Evolutionary conservation across 2,888 invertebrate species (phyloP), one percentile per base, ranked within the genome.

Genomic region (Xestoiulus laeticollis): DNA sequence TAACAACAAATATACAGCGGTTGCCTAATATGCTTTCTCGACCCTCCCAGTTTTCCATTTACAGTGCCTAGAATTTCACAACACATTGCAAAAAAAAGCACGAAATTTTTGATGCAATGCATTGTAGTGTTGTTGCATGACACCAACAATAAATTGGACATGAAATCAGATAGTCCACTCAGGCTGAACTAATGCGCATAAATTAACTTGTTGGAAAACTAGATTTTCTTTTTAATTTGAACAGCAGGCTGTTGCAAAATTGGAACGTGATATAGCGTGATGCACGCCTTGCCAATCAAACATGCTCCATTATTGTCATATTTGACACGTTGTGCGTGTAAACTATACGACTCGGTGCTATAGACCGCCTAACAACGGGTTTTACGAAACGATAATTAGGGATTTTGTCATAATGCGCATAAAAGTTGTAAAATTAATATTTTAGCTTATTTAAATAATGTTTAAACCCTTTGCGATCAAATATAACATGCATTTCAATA

Each of bases 171-270:
- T 78, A 22, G 78, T 78, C 26, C 78, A 78, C 78, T 30, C 26
- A 30, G 30, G 78, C 78, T 78, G 78, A 78, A 78, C 78, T 78
- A 78, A 78, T 78, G 78, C 30, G 78, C 78, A 78, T 78, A 78
- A 78, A 78, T 78, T 30, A 78, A 78, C 78, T 78, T 78, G 30
- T 78, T 78, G 30, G 30, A 30, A 78, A 30, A 78, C 22, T 78
- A 30, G 78, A 78, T 78, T 78, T 78, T 68, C n/a, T n/a, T 68
- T 78, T 78, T 3, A 78, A 30, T 68, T 78, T 26, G 78, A 78
- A 78, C 78, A 26, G 78, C 78, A 30, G 30, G 78, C 30, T 30
- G 78, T 78, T 78, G 78, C 30, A 78, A 1, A 22, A 30, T 78
- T 26, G 19, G 59, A 59, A 59, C 48, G 48, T 78, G 26, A 30